Conservation (phyloP, 2,797 vertebrate genomes). For the Pseudomugil gertrudae region DNA sequence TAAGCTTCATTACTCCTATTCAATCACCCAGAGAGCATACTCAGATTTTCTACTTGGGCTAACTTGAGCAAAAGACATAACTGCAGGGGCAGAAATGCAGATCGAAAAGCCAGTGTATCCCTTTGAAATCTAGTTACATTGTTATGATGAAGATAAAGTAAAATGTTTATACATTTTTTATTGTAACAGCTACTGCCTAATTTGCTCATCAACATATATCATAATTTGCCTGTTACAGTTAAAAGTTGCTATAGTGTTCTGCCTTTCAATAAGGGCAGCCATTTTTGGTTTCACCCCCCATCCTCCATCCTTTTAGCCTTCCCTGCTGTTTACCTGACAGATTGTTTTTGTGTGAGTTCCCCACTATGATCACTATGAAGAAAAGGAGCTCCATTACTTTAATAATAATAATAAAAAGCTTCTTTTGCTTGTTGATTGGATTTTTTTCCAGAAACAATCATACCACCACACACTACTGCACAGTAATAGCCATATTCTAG, state of each 20-base stretch:
- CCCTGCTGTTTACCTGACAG: background rate
- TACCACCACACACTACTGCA: too few relatives aligned
- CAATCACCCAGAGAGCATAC: constrained; percentile 58
- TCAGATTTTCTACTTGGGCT: constrained; percentile 54
- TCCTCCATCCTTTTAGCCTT: background rate
- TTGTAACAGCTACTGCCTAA: background rate
- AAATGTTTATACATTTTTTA: background rate
- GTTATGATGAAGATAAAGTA: background rate
- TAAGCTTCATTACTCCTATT: constrained; percentile 78
- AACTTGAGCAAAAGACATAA: constrained; percentile 45
- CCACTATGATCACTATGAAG: too few relatives aligned
- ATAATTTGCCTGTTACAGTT: background rate
- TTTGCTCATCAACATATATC: background rate
- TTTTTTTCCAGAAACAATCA: too few relatives aligned
- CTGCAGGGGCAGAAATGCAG: constrained; percentile 22
- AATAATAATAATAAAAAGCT: too few relatives aligned
- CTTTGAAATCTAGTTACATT: background rate
- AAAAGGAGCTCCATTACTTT: too few relatives aligned
- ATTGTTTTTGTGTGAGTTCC: background rate
- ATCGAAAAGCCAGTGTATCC: background rate
- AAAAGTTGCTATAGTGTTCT: background rate
- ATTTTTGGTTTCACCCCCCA: background rate
- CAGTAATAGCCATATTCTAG: too few relatives aligned
- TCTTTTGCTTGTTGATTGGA: too few relatives aligned
- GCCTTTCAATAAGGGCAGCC: background rate